phyloP scores from a whole-genome alignment of 2,113 vertebrate species.

The Neofelis nebulosa region DNA sequence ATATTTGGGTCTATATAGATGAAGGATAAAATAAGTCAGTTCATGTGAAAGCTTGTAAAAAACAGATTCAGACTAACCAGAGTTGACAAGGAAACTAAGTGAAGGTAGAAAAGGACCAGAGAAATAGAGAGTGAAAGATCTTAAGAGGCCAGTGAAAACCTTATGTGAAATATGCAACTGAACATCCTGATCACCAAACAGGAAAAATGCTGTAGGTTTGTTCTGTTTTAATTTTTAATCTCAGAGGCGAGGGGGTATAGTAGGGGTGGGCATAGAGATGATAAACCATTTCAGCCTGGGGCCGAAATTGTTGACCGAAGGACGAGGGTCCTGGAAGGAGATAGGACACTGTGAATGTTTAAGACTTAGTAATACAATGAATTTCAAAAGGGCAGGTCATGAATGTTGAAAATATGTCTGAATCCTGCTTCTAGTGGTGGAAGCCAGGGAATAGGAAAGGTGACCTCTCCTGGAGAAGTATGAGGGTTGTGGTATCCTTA shows the following conservation, averaged over 20 bases:
- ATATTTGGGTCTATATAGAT: neutral
- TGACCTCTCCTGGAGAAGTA: neutral
- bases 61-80: neutral
- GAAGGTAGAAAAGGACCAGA: neutral
- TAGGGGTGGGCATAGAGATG: neutral
- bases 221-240: neutral
- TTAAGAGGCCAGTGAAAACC: neutral
- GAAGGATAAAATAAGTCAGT: neutral
- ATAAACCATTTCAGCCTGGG: neutral
- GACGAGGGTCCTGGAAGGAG: neutral
- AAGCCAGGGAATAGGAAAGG: accelerated
- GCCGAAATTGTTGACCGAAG: neutral
- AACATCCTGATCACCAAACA: neutral
- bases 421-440: neutral
- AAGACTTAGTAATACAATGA: neutral
- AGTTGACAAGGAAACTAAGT: neutral
- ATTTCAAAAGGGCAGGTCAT: neutral
- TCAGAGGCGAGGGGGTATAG: neutral
- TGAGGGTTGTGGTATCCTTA: neutral
- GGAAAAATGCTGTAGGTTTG: neutral
- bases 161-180: neutral
- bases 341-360: neutral
- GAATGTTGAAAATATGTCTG: neutral
- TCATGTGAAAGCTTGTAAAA: neutral
- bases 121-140: neutral